Evolutionary conservation across 1,140 invertebrate genomes (phyloP).

Genomic region (Kradibia gibbosae): DNA sequence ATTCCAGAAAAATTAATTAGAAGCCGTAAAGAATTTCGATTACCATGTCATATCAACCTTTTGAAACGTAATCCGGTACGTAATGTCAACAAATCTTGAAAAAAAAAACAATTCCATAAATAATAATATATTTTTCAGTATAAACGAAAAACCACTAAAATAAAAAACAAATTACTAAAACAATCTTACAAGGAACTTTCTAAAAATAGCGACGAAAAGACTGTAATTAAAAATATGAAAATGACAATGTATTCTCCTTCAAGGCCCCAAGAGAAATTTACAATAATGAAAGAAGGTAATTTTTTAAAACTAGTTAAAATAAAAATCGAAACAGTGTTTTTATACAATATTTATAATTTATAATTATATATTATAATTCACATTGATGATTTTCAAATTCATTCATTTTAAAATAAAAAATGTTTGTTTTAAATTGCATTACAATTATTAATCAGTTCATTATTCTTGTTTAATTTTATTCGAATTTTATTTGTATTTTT

Average conservation of each 20-base stretch:
- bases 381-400: neutral
- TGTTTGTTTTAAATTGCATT: neutral
- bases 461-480: neutral
- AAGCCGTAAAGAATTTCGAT: constrained; percentile 57
- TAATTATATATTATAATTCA: neutral
- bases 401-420: neutral
- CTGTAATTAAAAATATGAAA: constrained; percentile 1
- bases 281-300: constrained; percentile 22
- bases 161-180: constrained; percentile 10
- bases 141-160: neutral
- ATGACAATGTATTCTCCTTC: constrained; percentile 23
- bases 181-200: neutral
- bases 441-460: neutral
- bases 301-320: neutral
- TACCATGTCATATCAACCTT: constrained; percentile 60
- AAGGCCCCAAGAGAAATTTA: neutral
- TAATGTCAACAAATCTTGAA: neutral
- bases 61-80: constrained; percentile 44
- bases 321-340: neutral
- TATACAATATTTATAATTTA: neutral
- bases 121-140: neutral
- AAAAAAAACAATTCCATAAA: neutral
- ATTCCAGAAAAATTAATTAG: constrained; percentile 56
- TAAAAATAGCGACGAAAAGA: neutral
- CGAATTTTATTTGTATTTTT: neutral